phyloP scores from a whole-genome alignment of 1,140 invertebrate species.

The Cydia strobilella region DNA sequence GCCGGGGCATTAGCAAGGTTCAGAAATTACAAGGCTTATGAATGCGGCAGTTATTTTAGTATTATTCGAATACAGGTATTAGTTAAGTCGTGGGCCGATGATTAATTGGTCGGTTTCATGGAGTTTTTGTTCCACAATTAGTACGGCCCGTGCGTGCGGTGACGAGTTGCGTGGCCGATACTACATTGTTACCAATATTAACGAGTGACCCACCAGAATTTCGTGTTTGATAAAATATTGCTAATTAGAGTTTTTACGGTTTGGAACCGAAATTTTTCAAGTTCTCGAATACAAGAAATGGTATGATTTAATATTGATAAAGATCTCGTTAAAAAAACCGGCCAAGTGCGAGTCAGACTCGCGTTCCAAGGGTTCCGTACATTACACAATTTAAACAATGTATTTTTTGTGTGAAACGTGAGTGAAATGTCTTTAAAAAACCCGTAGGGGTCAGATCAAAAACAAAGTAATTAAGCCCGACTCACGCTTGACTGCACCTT shows the following conservation, averaged over 20 bases:
- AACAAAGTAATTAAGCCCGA: too few relatives aligned
- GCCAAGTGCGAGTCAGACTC: too few relatives aligned
- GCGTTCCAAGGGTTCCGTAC: too few relatives aligned
- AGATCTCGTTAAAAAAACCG: background rate
- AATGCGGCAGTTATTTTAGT: constrained; percentile 56
- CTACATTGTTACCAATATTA: constrained; percentile 55
- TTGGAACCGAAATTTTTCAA: background rate
- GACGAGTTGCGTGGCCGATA: constrained; percentile 48
- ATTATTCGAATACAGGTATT: constrained; percentile 51
- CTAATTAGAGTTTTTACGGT: constrained; percentile 46
- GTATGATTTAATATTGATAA: constrained; percentile 27
- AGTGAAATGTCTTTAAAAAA: too few relatives aligned
- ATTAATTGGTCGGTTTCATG: constrained; percentile 68
- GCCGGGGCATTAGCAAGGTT: constrained; percentile 39
- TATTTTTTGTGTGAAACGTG: too few relatives aligned
- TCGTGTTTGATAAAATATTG: constrained; percentile 50
- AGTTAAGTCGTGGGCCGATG: constrained; percentile 52
- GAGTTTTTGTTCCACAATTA: constrained; percentile 70
- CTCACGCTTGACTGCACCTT: too few relatives aligned
- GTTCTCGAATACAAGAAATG: constrained; percentile 9
- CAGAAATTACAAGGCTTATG: constrained; percentile 49
- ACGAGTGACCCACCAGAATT: constrained; percentile 48
- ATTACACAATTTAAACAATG: too few relatives aligned
- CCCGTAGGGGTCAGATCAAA: too few relatives aligned
- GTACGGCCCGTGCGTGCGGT: constrained; percentile 36